These are phyloP conservation scores for Sciurus vulgaris DNA, from an alignment of 2,797 vertebrate species.

Conservation along the genomic window DNA sequence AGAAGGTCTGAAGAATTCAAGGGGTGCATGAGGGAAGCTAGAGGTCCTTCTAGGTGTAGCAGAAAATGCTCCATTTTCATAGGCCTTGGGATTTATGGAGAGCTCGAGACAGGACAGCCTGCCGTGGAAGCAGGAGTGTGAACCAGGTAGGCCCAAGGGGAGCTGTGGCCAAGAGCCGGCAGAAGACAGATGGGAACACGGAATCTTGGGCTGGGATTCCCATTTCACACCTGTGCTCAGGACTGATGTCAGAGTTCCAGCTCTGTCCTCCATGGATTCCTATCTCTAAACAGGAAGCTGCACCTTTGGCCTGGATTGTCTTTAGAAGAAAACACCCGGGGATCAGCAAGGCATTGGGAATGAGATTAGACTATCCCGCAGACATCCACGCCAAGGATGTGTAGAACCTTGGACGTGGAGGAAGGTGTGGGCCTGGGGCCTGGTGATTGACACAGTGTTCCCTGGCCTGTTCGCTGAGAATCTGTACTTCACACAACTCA, in stretches of 20 bases:
- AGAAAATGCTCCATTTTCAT: not conserved
- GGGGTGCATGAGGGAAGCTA: not conserved
- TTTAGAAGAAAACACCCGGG: conserved; percentile 1
- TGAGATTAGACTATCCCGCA: not conserved
- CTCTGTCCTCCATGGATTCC: not conserved
- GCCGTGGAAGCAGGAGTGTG: not conserved
- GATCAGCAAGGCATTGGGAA: not conserved
- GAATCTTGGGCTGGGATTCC: not conserved
- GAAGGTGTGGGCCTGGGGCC: not conserved
- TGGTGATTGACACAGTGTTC: not conserved
- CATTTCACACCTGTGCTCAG: not conserved
- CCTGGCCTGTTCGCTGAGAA: not conserved
- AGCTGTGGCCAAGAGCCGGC: not conserved
- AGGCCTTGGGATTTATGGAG: no score
- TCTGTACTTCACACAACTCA: not conserved
- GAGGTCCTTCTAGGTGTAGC: not conserved
- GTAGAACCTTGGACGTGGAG: not conserved
- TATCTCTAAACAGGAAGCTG: not conserved
- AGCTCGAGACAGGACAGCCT: not conserved
- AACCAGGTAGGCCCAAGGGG: not conserved
- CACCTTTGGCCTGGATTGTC: not conserved
- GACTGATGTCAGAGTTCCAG: not conserved
- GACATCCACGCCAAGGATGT: not conserved
- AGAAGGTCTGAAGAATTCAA: not conserved
- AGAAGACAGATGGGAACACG: conserved; percentile 2